These are phyloP conservation scores for Chrysolina americana DNA, from an alignment of 2,888 invertebrate genomes.

Conservation along the genomic window DNA sequence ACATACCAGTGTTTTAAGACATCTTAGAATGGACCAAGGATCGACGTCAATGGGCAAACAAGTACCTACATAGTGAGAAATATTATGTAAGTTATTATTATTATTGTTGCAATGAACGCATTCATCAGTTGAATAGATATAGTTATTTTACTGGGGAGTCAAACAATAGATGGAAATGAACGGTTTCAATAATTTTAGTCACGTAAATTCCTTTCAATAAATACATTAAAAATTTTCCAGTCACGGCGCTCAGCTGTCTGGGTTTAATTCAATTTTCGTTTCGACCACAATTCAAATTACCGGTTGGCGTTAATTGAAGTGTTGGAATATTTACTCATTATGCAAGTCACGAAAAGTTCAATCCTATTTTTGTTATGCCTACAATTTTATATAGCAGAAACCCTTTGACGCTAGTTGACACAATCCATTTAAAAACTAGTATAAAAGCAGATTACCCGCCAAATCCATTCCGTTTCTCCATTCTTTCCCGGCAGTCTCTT, in stretches of 20 bases:
- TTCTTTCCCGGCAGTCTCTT: conserved; percentile 12
- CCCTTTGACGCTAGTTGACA: neutral
- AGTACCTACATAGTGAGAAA: no score
- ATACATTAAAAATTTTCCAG: conserved; percentile 7
- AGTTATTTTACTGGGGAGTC: neutral
- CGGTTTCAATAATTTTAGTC: neutral
- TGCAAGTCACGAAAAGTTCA: conserved; percentile 6
- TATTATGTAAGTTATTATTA: neutral
- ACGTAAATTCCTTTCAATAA: conserved; percentile 19
- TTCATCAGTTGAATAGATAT: neutral
- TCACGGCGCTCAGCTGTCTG: conserved; percentile 6
- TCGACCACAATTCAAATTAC: neutral
- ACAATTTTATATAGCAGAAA: neutral
- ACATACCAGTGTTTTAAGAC: no score
- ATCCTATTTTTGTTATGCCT: conserved; percentile 13
- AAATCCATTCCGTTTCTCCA: neutral
- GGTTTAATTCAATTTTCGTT: conserved; percentile 10
- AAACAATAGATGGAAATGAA: conserved; percentile 6
- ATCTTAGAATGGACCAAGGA: no score
- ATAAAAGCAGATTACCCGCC: conserved; percentile 10
- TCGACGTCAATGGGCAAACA: no score
- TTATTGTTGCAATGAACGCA: neutral
- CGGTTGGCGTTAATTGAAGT: neutral
- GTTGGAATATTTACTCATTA: neutral
- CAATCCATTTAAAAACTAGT: conserved; percentile 18